phyloP scores from a whole-genome alignment of 2,888 invertebrate species.

The Diaprepes abbreviatus region DNA sequence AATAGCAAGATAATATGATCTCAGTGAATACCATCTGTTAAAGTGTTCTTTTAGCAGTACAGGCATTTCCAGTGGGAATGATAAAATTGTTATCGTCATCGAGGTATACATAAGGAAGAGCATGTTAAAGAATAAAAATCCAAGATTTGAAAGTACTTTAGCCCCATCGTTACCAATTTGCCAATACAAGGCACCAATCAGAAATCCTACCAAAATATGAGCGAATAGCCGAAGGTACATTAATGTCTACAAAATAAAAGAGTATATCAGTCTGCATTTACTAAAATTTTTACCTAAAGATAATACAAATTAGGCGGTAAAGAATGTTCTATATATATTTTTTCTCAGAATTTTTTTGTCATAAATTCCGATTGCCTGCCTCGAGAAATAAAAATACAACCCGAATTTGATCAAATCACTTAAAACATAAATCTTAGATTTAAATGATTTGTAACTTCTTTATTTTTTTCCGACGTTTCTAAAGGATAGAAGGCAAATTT shows the following conservation, averaged over 20 bases:
- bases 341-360: no score
- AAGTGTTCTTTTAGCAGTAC: slow-evolving; percentile 95
- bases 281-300: no score
- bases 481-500: no score
- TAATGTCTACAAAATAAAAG: slow-evolving; percentile 78
- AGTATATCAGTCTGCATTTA: no score
- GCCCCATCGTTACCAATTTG: slow-evolving; percentile 96
- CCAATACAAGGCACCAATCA: slow-evolving; percentile 95
- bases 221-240: slow-evolving; percentile 96
- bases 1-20: slow-evolving; percentile 95
- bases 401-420: no score
- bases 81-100: slow-evolving; percentile 98
- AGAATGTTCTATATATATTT: no score
- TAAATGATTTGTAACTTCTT: no score
- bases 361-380: no score
- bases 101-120: slow-evolving; percentile 99
- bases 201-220: slow-evolving; percentile 91
- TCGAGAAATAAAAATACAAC: no score
- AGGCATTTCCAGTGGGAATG: slow-evolving; percentile 96
- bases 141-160: slow-evolving; percentile 95
- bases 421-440: no score
- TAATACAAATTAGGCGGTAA: no score
- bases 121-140: slow-evolving; percentile 98
- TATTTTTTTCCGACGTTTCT: no score
- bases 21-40: slow-evolving; percentile 96